Evolutionary conservation across 2,888 invertebrate species (phyloP).

Genomic region (Agonopterix heracliana): DNA sequence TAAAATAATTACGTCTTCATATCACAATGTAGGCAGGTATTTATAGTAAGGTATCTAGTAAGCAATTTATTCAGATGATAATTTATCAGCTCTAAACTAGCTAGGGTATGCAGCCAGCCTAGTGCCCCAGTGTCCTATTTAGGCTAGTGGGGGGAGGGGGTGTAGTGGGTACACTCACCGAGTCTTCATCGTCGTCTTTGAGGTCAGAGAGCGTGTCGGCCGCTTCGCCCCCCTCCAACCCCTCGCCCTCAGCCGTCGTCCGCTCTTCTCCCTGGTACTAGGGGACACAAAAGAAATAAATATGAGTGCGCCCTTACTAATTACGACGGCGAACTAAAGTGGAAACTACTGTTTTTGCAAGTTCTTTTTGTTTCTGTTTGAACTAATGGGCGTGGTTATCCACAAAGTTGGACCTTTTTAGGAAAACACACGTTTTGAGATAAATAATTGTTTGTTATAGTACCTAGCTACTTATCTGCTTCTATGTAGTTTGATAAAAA

Average conservation of each 20-base stretch:
- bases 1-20: too few species aligned
- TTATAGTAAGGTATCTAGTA: constrained; percentile 9
- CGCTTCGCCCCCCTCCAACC: constrained; percentile 43
- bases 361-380: too few species aligned
- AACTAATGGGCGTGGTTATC: too few species aligned
- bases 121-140: constrained; percentile 35
- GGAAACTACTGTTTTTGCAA: neutral
- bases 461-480: too few species aligned
- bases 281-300: constrained; percentile 6
- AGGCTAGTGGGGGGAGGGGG: neutral
- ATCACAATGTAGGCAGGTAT: too few species aligned
- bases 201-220: constrained; percentile 67
- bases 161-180: constrained; percentile 82
- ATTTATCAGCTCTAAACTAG: constrained; percentile 25
- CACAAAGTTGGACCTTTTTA: too few species aligned
- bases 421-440: too few species aligned
- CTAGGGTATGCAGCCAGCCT: constrained; percentile 38
- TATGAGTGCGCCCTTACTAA: neutral
- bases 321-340: neutral
- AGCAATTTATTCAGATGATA: constrained; percentile 29
- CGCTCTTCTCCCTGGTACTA: constrained; percentile 60
- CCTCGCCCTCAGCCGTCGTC: constrained; percentile 43
- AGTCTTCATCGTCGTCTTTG: constrained; percentile 79
- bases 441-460: too few species aligned
- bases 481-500: too few species aligned